These are phyloP conservation scores for Lasioglossum baleicum DNA, from an alignment of 1,140 invertebrate genomes.

Conservation along the genomic window DNA sequence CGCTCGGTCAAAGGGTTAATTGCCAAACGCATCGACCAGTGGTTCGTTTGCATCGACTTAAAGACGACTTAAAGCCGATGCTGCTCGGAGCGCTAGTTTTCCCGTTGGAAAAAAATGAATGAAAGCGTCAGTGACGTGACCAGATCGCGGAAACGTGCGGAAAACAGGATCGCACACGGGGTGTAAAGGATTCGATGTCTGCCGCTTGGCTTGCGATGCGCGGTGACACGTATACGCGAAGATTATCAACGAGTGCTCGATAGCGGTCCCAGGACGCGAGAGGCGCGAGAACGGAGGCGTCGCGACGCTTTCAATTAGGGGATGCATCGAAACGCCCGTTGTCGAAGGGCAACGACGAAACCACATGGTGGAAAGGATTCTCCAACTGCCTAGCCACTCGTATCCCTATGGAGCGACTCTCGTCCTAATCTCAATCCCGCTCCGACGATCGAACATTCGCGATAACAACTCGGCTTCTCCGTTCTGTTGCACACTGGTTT, in stretches of 20 bases:
- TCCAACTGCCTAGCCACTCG: no score
- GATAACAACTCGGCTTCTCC: conserved; percentile 42
- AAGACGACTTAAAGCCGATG: no score
- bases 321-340: neutral
- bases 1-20: no score
- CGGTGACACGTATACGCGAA: neutral
- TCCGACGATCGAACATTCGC: conserved; percentile 33
- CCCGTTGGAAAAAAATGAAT: no score
- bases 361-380: no score
- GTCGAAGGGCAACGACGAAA: neutral
- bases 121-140: no score
- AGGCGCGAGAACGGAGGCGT: conserved; percentile 47
- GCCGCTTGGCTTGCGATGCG: neutral
- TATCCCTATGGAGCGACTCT: conserved; percentile 16
- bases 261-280: neutral
- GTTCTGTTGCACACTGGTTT: neutral
- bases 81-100: no score
- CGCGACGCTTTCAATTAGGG: conserved; percentile 3
- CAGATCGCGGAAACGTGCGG: no score
- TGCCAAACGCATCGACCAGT: no score
- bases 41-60: no score
- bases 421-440: conserved; percentile 38
- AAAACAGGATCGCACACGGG: no score
- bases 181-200: no score
- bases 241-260: neutral